phyloP scores from a whole-genome alignment of 2,797 vertebrate genomes.

The Masticophis lateralis region DNA sequence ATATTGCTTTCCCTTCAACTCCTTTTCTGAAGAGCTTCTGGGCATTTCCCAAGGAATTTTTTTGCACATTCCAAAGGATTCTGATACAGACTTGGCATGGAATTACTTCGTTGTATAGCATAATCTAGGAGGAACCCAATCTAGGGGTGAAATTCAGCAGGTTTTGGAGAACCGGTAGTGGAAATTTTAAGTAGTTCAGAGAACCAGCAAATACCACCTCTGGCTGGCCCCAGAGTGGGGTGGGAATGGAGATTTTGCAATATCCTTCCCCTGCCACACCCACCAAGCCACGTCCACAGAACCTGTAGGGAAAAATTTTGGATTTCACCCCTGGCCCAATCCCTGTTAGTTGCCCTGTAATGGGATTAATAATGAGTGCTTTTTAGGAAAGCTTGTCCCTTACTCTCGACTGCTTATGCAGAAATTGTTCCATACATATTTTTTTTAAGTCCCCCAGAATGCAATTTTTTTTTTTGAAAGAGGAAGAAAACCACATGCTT shows the following conservation, averaged over 20 bases:
- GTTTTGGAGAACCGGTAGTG: no score
- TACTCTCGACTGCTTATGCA: not conserved
- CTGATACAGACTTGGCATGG: not conserved
- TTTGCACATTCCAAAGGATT: not conserved
- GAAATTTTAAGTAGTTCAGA: no score
- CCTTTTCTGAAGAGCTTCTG: not conserved
- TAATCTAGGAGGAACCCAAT: not conserved
- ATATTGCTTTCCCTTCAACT: not conserved
- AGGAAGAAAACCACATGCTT: not conserved
- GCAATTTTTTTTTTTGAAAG: not conserved
- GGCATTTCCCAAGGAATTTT: not conserved
- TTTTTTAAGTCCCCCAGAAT: not conserved
- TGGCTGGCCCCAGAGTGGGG: no score
- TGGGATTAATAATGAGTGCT: not conserved
- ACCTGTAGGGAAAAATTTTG: no score
- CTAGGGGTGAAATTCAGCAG: no score
- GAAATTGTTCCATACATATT: not conserved
- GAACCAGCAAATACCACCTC: no score
- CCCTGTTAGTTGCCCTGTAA: not conserved
- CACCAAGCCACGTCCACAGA: no score
- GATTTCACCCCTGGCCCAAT: not conserved
- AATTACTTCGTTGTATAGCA: not conserved
- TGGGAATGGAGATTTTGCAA: no score
- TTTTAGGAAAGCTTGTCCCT: not conserved
- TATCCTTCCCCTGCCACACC: no score